These are phyloP conservation scores for Clavelina lepadiformis DNA, from an alignment of 23 tunicate genomes.

Conservation along the genomic window DNA sequence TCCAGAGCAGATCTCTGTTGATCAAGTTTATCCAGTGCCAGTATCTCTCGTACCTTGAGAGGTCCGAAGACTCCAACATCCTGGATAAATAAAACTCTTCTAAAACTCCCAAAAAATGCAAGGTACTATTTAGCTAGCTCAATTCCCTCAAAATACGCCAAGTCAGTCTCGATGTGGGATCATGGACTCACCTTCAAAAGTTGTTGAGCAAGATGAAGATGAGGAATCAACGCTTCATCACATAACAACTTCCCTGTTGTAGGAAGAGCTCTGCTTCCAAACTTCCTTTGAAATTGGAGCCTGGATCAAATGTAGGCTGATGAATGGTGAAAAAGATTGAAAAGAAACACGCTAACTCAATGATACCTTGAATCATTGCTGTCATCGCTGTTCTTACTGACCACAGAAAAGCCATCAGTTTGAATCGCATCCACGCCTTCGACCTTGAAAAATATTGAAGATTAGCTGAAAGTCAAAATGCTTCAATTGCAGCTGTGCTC, in stretches of 20 bases:
- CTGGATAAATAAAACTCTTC: conserved; percentile 19
- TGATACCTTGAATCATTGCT: too few relatives aligned
- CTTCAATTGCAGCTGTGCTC: too few relatives aligned
- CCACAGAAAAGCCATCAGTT: conserved; percentile 30
- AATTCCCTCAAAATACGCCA: too few relatives aligned
- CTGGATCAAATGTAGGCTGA: too few relatives aligned
- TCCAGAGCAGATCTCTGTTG: conserved; percentile 45
- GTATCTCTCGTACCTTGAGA: conserved; percentile 53
- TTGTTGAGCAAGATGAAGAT: conserved; percentile 17
- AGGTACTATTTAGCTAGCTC: too few relatives aligned
- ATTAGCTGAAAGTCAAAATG: too few relatives aligned
- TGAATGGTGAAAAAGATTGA: too few relatives aligned
- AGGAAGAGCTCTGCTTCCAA: conserved; percentile 1
- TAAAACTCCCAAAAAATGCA: background rate
- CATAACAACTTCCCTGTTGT: conserved; percentile 25
- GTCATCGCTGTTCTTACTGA: background rate
- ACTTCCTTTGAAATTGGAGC: too few relatives aligned
- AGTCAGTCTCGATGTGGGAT: too few relatives aligned
- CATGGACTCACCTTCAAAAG: conserved; percentile 7
- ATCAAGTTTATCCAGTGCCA: conserved; percentile 48
- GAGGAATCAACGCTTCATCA: conserved; percentile 63
- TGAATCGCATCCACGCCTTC: background rate
- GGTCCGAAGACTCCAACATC: conserved; percentile 70
- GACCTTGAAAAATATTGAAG: conserved; percentile 2
- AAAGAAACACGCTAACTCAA: too few relatives aligned